A percentile compares a stretch with the other conserved stretches of the same genome.
These are phyloP conservation scores for Heliconius sara DNA, from an alignment of 2,888 invertebrate genomes.

Conservation along the genomic window DNA sequence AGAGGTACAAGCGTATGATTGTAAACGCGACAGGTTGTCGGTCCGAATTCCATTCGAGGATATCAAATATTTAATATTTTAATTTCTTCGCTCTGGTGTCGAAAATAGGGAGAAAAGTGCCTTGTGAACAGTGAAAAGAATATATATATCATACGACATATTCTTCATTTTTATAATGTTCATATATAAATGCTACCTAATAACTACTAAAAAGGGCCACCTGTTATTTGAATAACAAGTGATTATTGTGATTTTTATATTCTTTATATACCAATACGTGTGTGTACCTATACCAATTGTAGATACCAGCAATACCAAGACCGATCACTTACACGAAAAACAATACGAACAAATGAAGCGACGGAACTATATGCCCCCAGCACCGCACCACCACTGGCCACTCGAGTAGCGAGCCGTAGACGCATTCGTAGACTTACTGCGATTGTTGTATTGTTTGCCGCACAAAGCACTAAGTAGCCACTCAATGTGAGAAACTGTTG, in stretches of 20 bases:
- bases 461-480: conserved; percentile 66
- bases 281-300: conserved; percentile 17
- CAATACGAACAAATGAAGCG: conserved; percentile 56
- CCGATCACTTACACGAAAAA: conserved; percentile 67
- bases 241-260: neutral
- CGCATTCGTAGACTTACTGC: conserved; percentile 65
- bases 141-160: no score
- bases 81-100: no score
- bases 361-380: conserved; percentile 63
- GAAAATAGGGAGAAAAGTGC: neutral
- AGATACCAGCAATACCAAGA: conserved; percentile 40
- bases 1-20: neutral
- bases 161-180: neutral
- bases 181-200: neutral
- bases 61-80: neutral
- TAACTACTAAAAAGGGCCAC: neutral
- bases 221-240: neutral
- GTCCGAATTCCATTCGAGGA: neutral
- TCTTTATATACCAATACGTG: neutral
- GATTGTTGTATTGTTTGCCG: conserved; percentile 70
- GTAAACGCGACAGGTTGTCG: neutral
- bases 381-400: conserved; percentile 54
- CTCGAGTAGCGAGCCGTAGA: conserved; percentile 61
- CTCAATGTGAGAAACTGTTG: conserved; percentile 77
- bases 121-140: neutral